phyloP scores from a whole-genome alignment of 2,797 vertebrate genomes.

The Pseudochirops cupreus region DNA sequence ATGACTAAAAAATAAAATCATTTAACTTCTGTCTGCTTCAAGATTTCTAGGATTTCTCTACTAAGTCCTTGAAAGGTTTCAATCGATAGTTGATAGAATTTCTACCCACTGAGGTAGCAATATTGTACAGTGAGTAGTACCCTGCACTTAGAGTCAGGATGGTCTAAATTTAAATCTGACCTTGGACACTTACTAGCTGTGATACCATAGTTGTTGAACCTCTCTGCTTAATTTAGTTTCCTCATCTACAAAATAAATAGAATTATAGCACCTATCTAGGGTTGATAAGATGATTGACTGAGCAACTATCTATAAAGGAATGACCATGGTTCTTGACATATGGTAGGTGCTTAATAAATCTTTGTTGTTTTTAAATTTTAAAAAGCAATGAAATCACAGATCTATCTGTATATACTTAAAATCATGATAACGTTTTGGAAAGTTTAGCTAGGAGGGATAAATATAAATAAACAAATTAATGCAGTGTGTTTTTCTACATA shows the following conservation, averaged over 20 bases:
- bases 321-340: neutral
- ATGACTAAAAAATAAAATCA: too few species aligned
- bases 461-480: neutral
- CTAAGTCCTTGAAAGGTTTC: too few species aligned
- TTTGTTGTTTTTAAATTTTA: neutral
- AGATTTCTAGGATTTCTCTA: too few species aligned
- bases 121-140: neutral
- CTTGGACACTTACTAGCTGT: neutral
- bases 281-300: neutral
- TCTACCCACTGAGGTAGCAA: too few species aligned
- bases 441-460: neutral
- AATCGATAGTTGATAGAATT: too few species aligned
- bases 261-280: neutral
- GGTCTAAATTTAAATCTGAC: neutral
- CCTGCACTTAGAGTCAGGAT: neutral
- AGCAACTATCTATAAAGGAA: neutral
- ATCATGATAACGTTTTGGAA: conserved; percentile 20
- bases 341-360: too few species aligned
- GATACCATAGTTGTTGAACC: too few species aligned
- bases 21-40: too few species aligned
- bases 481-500: neutral
- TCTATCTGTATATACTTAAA: neutral
- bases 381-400: neutral
- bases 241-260: neutral
- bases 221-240: neutral